Evolutionary conservation across 2,113 vertebrate genomes (phyloP).

Genomic region (Peromyscus californicus): DNA sequence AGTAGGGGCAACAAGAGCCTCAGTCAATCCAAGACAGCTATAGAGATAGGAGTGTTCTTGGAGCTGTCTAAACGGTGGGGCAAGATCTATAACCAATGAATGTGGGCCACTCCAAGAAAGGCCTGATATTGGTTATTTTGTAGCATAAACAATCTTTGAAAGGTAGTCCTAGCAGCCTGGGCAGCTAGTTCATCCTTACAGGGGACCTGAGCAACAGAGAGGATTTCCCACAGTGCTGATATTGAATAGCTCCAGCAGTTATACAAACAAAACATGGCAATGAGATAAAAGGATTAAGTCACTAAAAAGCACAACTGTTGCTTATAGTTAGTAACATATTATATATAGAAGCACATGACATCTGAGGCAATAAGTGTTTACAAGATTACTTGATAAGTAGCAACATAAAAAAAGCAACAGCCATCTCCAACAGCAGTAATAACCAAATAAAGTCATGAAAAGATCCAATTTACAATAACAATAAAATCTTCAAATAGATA

Average conservation of each 20-base stretch:
- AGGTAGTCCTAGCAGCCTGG: too few relatives aligned
- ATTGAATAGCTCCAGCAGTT: background rate
- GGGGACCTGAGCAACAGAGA: background rate
- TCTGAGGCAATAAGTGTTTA: background rate
- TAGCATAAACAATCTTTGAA: background rate
- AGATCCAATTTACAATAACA: slow-evolving; percentile 19
- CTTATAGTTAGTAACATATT: background rate
- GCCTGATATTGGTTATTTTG: background rate
- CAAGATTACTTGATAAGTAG: background rate
- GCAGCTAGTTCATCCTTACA: background rate
- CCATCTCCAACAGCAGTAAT: slow-evolving; percentile 13
- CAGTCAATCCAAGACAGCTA: background rate
- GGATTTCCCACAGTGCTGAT: background rate
- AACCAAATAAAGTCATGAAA: slow-evolving; percentile 23
- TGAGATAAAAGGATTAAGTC: background rate
- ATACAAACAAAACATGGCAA: background rate
- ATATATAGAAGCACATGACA: background rate
- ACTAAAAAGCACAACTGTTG: background rate
- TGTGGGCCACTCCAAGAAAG: background rate
- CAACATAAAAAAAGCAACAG: slow-evolving; percentile 24
- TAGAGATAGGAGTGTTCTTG: background rate
- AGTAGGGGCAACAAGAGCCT: background rate
- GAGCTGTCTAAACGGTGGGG: background rate
- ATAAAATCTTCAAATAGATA: slow-evolving; percentile 44
- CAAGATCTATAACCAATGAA: background rate